Evolutionary conservation across 2,888 invertebrate genomes (phyloP), one percentile per base, ranked within the genome.

Genomic region (Poecilobothrus nobilitatus): DNA sequence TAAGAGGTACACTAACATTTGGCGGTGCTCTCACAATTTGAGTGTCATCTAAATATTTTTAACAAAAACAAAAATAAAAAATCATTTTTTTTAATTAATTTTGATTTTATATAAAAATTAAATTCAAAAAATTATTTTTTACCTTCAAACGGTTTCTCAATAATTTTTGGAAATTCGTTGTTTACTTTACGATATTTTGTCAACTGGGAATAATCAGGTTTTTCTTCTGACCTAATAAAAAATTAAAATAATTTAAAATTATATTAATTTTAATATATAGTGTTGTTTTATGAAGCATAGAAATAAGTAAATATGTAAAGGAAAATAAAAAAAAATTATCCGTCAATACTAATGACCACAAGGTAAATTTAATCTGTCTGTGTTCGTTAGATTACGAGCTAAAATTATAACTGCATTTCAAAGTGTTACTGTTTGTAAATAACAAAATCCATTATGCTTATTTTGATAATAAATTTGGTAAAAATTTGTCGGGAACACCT

Each of bases 131-230:
- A 4, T 27, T 27, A 4, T 27, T 5, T 27, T 27, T 27, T 70
- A 76, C 75, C 78, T 74, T 78, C 79, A 66, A 75, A 71, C 27
- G 74, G 71, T 66, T 74, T 74, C 62, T 74, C 72, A 65, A 77
- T 77, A 70, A 77, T 71, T 73, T 76, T 75, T 12, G 76, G 76
- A 71, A 77, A 77, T 63, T 73, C 75, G 70, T 75, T 76, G 10
- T 76, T 76, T 37, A 78, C 76, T 65, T 75, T 76, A 20, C 78
- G 75, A 70, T 78, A 76, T 72, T 80, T 80, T 34, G 76, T 74
- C 69, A 74, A 73, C 27, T 73, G 73, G 10, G 74, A 73, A 64
- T 73, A 73, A n/a, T 73, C 73, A 63, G 73, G 72, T 63, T 75
- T 74, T 9, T 72, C 71, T 34, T 73, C 73, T n/a, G 74, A 71